phyloP scores from a whole-genome alignment of 2,888 invertebrate species.

The Onthophagus sagittarius region DNA sequence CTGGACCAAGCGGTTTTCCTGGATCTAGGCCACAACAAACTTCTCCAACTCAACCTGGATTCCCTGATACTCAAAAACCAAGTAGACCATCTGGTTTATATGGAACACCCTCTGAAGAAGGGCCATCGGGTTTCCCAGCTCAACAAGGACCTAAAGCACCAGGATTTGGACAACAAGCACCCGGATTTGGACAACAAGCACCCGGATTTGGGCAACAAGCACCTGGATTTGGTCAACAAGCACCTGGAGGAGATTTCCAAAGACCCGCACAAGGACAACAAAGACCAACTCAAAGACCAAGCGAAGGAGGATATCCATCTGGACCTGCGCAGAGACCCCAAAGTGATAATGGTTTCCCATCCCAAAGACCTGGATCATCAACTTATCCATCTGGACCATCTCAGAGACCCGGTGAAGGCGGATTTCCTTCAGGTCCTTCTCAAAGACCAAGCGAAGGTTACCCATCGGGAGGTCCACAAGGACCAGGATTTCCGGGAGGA shows the following conservation, averaged over 20 bases:
- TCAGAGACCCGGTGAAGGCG: slow-evolving; percentile 16
- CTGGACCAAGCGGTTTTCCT: slow-evolving; percentile 37
- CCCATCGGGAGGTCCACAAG: slow-evolving; percentile 25
- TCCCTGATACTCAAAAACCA: slow-evolving; percentile 38
- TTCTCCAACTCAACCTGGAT: slow-evolving; percentile 27
- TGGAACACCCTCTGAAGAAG: slow-evolving; percentile 36
- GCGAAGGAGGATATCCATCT: slow-evolving; percentile 25
- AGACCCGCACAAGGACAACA: slow-evolving; percentile 18
- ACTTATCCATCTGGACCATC: slow-evolving; percentile 21
- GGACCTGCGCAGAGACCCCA: slow-evolving; percentile 19
- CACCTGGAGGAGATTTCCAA: slow-evolving; percentile 21
- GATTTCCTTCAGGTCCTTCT: slow-evolving; percentile 16
- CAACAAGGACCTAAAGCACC: slow-evolving; percentile 11
- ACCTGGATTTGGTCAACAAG: slow-evolving; percentile 22
- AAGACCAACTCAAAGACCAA: slow-evolving; percentile 2
- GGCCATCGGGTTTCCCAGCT: slow-evolving; percentile 13
- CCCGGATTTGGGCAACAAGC: slow-evolving; percentile 27
- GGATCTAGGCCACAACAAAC: slow-evolving; percentile 34
- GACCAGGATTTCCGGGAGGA: slow-evolving; percentile 26
- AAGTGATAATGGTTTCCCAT: slow-evolving; percentile 16
- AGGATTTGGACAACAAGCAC: slow-evolving; percentile 26
- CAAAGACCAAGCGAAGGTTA: slow-evolving; percentile 18
- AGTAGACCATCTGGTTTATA: slow-evolving; percentile 35
- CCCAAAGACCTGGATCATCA: slow-evolving; percentile 23
- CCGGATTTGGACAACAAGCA: slow-evolving; percentile 23